phyloP scores from a whole-genome alignment of 2,113 vertebrate species.

The Muntiacus muntjak region DNA sequence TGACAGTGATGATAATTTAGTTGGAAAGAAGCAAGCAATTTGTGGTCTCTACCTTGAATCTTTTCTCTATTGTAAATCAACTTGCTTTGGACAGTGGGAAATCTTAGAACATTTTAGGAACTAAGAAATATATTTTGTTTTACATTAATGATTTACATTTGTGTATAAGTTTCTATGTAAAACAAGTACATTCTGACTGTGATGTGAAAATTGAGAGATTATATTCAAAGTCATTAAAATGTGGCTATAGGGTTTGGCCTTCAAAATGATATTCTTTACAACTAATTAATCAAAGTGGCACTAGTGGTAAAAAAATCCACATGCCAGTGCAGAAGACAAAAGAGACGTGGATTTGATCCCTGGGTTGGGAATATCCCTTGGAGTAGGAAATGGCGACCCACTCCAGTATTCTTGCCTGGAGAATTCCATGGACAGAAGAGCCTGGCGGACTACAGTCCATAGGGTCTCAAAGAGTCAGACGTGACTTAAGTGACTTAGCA shows the following conservation, averaged over 20 bases:
- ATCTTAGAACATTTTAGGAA: conserved; percentile 24
- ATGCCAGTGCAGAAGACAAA: neutral
- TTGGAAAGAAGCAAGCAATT: conserved; percentile 35
- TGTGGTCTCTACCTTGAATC: neutral
- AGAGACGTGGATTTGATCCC: neutral
- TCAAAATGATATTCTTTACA: neutral
- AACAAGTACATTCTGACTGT: neutral
- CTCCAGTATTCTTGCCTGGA: neutral
- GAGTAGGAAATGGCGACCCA: neutral
- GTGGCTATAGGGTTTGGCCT: neutral
- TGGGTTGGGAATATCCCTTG: neutral
- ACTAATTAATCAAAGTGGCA: neutral
- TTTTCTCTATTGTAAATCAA: neutral
- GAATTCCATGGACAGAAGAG: neutral
- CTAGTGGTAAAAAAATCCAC: neutral
- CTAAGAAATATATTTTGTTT: neutral
- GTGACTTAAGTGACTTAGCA: neutral
- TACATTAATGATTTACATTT: neutral
- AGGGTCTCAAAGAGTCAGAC: neutral
- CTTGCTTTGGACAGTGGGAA: conserved; percentile 25
- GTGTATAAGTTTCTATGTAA: neutral
- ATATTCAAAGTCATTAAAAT: neutral
- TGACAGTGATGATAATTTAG: conserved; percentile 38
- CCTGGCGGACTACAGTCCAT: neutral
- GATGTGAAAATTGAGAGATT: neutral